Evolutionary conservation across 2,113 vertebrate genomes (phyloP), one percentile per base, ranked within the genome.

Genomic region (Vombatus ursinus): DNA sequence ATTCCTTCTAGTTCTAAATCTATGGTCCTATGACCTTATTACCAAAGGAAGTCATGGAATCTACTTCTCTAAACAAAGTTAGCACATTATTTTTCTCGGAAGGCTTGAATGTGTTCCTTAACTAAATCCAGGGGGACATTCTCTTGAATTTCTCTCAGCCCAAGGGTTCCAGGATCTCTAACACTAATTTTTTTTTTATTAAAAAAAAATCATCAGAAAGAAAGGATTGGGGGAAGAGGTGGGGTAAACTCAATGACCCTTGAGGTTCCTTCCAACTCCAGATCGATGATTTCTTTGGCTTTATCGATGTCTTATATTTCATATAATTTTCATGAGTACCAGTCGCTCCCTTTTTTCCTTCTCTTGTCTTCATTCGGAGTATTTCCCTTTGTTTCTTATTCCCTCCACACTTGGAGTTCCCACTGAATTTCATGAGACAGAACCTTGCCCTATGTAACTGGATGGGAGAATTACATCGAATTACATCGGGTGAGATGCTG

Each of bases 381-480:
- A 49, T 93, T 95, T 94, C 28, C 28, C 54, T 90, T 94, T 48
- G 91, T 90, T 26, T 91, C 57, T 90, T 47, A 89, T 52, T 84
- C 94, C 26, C 52, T 96, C 91, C 91, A 94, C n/a, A 89, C 52
- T 93, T 90, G 11, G 90, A 54, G 53, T 92, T 95, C 92, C 68
- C 93, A 94, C 50, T 94, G 97, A 96, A 97, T 97, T 95, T 96
- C 96, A 96, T 31, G 94, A 96, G 96, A 97, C 57, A 93, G 92
- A 91, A 89, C 93, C 94, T 93, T 90, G 93, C 94, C 91, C 93
- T 0, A 51, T 94, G 97, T 97, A 97, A 98, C 95, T 91, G 97
- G 97, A 96, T 68, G 52, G 96, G 97, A 97, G 97, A 96, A 97
- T 98, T 98, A 97, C 98, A 97, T 0, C 0, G 96, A 97, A 96